Evolutionary conservation across 1,140 invertebrate genomes (phyloP).

Genomic region (Antheraea mylitta): DNA sequence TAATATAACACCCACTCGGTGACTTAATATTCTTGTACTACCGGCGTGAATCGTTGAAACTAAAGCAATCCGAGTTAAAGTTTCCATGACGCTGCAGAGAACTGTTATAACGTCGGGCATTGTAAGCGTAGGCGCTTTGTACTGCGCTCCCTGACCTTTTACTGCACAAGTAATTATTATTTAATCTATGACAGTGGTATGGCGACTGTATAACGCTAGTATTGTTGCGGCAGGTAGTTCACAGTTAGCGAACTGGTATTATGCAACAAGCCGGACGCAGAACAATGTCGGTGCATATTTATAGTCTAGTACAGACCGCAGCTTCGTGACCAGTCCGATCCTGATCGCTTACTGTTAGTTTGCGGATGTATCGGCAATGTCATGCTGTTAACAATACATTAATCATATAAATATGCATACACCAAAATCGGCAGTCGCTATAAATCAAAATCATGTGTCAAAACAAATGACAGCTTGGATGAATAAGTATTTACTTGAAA

Average conservation of each 20-base stretch:
- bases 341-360: conserved; percentile 23
- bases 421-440: neutral
- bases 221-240: conserved; percentile 29
- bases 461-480: neutral
- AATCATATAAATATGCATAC: conserved; percentile 4
- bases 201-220: conserved; percentile 25
- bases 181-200: conserved; percentile 29
- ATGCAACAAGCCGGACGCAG: conserved; percentile 67
- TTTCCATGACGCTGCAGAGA: neutral
- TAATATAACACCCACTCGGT: neutral
- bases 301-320: conserved; percentile 36
- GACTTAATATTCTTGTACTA: neutral
- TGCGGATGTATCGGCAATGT: conserved; percentile 30
- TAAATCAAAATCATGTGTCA: neutral
- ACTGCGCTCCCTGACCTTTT: conserved; percentile 29
- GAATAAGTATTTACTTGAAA: neutral
- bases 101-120: neutral
- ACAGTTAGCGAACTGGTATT: conserved; percentile 49
- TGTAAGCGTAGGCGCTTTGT: conserved; percentile 4
- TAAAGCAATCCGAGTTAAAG: neutral
- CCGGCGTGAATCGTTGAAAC: neutral
- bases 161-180: conserved; percentile 27
- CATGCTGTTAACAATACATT: conserved; percentile 22
- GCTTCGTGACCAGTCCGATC: conserved; percentile 57
- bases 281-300: conserved; percentile 54